Base-by-base conservation (phyloP, 2,797 vertebrate species). In the Dallia pectoralis region DNA sequence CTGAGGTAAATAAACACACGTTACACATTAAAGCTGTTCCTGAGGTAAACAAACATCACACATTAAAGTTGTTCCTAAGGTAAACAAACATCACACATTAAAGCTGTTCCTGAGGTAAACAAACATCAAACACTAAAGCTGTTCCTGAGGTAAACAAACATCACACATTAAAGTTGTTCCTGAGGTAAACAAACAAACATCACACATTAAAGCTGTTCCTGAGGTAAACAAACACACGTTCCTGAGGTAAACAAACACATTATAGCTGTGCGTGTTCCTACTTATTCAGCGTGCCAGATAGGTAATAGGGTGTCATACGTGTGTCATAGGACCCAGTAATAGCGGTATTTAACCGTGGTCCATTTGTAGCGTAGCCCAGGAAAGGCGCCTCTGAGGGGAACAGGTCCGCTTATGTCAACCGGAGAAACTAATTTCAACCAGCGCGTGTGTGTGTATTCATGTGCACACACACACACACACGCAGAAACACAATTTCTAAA, bases 401-500 rank as follows among this genome's bases (percentile, higher is more conserved):
- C 36, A 40, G 36, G 36, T 40, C 36, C 36, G 36, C 5, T 2
- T 40, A 40, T 40, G 36, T 40, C 36, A 40, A 5, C 4, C 36
- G 36, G 9, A 40, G 36, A 9, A 40, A 40, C 36, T 40, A 5
- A 40, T 40, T 40, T 40, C 36, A 40, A 40, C 2, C 36, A 9
- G 27, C 19, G n/a, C 67, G 51, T 27, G 49, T 47, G 30, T 27
- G 32, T 48, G n/a, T 32, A 65, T 32, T 33, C 63, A 65, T 19
- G 33, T 32, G 33, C 32, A 62, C 59, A 62, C 14, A 16, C 36
- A 44, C 32, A 67, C 65, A 40, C 65, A 67, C 65, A 48, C 22
- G 44, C 65, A 36, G 48, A 53, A 48, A 33, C 68, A 69, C 69
- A 27, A 63, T 63, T 69, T 69, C 69, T 59, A 22, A 36, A 40